Evolutionary conservation across 1,140 invertebrate species (phyloP), one percentile per base, ranked within the genome.

Genomic region (Hermetia illucens): DNA sequence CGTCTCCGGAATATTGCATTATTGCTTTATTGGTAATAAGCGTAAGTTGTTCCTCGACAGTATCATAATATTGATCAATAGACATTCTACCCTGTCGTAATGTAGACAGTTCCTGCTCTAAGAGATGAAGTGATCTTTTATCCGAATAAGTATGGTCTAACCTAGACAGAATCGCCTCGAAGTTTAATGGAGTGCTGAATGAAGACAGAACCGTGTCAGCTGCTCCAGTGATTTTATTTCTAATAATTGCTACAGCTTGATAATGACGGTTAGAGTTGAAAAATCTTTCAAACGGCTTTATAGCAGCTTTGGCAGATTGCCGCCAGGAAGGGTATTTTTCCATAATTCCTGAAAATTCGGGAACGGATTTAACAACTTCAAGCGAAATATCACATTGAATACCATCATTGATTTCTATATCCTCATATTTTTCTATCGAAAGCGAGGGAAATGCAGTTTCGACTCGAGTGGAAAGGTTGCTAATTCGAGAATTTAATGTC

Each of bases 71-170:
- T 12, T 37, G 13, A 16, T 19, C 21, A 4, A 37, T 27, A n/a
- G 35, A 37, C 20, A 16, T 25, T 8, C 2, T 15, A 12, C 22
- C 22, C 22, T 37, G 35, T 16, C 20, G 16, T 5, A 37, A 10
- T 2, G 22, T 21, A 13, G 21, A 10, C 21, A 36, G n/a, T 20
- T 36, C 34, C 13, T 36, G 34, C 15, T 37, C 35, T 12, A 37
- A 15, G 3, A 37, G 4, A 10, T 22, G 20, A 25, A 37, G 15
- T 16, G 35, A 24, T 9, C 35, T n/a, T 16, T 37, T 37, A 17
- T 37, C 35, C 12, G 34, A n/a, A 13, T 36, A 37, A 15, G 35
- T 22, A 4, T 25, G 27, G 21, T 37, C 35, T 15, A 37, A 24
- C 8, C 35, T n/a, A 37, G 16, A 16, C 10, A 37, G 13, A 27